A percentile compares a stretch with the other conserved stretches of the same genome.
phyloP scores from a whole-genome alignment of 2,888 invertebrate species.

The Drosophila suboccidentalis region DNA sequence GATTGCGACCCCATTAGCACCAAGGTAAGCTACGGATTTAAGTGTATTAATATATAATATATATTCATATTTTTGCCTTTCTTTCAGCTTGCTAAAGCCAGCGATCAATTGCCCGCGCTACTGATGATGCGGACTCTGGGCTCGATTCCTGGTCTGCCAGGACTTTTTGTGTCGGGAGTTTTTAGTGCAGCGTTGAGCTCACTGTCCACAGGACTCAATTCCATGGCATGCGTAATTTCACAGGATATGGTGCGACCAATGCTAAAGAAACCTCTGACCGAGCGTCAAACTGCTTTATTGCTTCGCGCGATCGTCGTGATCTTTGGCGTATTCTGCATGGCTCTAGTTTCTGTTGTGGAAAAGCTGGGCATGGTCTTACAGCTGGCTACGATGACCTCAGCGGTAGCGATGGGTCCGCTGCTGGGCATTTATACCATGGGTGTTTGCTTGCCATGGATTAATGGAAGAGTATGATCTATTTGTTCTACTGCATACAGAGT shows the following conservation, averaged over 20 bases:
- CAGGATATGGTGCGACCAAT: constrained; percentile 91
- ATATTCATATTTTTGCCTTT: too few species aligned
- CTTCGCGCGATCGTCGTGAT: constrained; percentile 90
- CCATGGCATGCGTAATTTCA: constrained; percentile 92
- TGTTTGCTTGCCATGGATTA: constrained; percentile 89
- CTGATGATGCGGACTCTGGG: constrained; percentile 94
- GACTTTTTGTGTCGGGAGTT: constrained; percentile 95
- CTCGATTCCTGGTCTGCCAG: constrained; percentile 92
- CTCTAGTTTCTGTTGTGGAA: constrained; percentile 89
- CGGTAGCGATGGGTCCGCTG: constrained; percentile 89
- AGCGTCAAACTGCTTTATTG: constrained; percentile 87
- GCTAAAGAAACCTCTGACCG: constrained; percentile 87
- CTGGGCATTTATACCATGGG: constrained; percentile 91
- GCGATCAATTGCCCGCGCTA: constrained; percentile 93
- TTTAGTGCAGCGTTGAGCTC: constrained; percentile 96
- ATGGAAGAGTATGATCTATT: constrained; percentile 86
- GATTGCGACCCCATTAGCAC: constrained; percentile 93
- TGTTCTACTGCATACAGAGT: fast-evolving
- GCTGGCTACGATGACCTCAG: constrained; percentile 88
- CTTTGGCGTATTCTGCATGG: constrained; percentile 89
- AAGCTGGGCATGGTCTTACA: constrained; percentile 90
- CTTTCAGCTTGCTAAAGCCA: constrained; percentile 89
- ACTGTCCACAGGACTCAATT: constrained; percentile 92
- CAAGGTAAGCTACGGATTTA: constrained; percentile 86
- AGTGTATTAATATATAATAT: neutral